Conservation (phyloP, 2,888 invertebrate species). For the Apodemia zela region DNA sequence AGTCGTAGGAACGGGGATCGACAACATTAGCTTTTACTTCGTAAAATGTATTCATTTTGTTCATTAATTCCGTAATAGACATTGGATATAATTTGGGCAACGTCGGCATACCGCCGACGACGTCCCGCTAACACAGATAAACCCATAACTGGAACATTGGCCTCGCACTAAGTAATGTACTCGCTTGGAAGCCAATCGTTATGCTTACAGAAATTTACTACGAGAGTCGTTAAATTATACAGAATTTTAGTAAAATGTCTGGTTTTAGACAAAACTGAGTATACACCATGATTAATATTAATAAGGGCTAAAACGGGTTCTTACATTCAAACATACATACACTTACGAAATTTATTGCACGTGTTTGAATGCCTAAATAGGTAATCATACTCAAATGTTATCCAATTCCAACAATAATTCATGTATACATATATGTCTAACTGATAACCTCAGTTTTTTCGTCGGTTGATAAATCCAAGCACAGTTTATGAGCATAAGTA, state of each 20-base stretch:
- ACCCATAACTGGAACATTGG: slow-evolving; percentile 38
- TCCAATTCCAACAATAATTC: no score
- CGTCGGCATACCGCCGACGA: slow-evolving; percentile 25
- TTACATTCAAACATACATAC: no score
- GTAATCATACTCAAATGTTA: no score
- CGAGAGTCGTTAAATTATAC: not conserved
- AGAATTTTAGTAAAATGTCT: not conserved
- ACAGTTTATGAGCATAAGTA: no score
- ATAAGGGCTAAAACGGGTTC: no score
- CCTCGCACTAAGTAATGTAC: slow-evolving; percentile 29
- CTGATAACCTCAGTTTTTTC: no score
- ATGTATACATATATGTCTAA: no score
- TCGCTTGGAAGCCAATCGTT: not conserved
- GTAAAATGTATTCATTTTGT: slow-evolving; percentile 12
- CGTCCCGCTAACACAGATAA: slow-evolving; percentile 41
- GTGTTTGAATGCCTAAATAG: no score
- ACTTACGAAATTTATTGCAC: no score
- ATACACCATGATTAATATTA: no score
- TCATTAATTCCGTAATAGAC: slow-evolving; percentile 16
- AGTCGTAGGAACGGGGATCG: no score
- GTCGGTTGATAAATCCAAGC: no score
- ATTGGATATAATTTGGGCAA: slow-evolving; percentile 35
- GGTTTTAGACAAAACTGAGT: not conserved
- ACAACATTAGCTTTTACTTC: slow-evolving; percentile 2
- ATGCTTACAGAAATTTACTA: slow-evolving; percentile 3